Conservation (phyloP, 2,888 invertebrate genomes). For the Teleogryllus oceanicus region DNA sequence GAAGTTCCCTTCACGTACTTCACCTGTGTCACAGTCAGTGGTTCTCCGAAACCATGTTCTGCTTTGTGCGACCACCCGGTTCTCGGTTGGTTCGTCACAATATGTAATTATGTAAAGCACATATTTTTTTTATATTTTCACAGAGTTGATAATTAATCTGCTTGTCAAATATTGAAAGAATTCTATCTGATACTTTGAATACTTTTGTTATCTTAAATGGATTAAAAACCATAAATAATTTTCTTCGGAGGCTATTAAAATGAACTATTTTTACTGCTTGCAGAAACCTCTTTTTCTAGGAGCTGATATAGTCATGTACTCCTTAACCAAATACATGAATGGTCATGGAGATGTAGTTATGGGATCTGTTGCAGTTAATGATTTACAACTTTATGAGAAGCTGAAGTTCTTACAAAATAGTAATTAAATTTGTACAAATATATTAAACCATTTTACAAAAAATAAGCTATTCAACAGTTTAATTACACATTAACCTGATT, state of each 20-base stretch:
- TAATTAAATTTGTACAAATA: slow-evolving; percentile 45
- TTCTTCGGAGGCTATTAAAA: neutral
- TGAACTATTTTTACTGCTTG: slow-evolving; percentile 21
- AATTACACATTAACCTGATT: neutral
- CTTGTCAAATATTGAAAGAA: too few relatives aligned
- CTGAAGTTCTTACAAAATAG: slow-evolving; percentile 86
- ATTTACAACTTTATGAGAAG: slow-evolving; percentile 65
- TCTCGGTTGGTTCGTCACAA: too few relatives aligned
- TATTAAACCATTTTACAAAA: neutral
- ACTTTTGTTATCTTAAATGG: too few relatives aligned
- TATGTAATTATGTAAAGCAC: too few relatives aligned
- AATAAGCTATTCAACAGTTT: neutral
- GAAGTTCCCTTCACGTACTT: too few relatives aligned
- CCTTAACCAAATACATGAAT: slow-evolving; percentile 96
- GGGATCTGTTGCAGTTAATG: slow-evolving; percentile 80
- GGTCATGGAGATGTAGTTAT: slow-evolving; percentile 97
- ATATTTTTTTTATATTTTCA: too few relatives aligned
- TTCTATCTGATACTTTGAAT: too few relatives aligned
- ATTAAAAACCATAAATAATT: too few relatives aligned
- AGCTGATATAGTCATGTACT: slow-evolving; percentile 87
- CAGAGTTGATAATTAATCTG: too few relatives aligned
- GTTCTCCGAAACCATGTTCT: too few relatives aligned
- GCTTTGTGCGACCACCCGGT: too few relatives aligned
- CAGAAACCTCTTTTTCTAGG: slow-evolving; percentile 85
- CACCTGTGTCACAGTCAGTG: too few relatives aligned